phyloP scores from a whole-genome alignment of 2,888 invertebrate genomes.

The Yponomeuta plumbellus region DNA sequence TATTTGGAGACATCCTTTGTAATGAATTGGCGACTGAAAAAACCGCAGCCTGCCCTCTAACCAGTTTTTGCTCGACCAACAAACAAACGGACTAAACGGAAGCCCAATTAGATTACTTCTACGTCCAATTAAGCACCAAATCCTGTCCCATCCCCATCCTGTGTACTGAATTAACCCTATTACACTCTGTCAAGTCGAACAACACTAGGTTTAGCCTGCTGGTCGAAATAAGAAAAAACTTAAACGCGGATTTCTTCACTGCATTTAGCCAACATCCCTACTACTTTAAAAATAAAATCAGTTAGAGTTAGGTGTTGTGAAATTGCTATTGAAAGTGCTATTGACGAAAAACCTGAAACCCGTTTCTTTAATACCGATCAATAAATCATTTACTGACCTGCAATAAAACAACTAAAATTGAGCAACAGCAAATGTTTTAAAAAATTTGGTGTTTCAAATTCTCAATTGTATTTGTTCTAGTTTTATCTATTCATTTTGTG shows the following conservation, averaged over 20 bases:
- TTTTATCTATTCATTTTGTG: no score
- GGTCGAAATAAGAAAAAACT: slow-evolving; percentile 26
- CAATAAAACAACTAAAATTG: no score
- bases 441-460: no score
- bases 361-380: no score
- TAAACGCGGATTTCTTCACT: slow-evolving; percentile 42
- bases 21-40: slow-evolving; percentile 8
- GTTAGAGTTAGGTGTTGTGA: neutral
- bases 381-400: no score
- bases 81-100: neutral
- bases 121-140: neutral
- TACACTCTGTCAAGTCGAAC: neutral
- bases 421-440: no score
- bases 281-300: neutral
- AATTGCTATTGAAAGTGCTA: no score
- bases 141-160: neutral
- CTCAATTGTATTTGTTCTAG: no score
- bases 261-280: neutral
- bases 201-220: neutral
- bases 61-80: neutral
- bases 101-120: neutral
- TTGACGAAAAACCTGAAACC: no score
- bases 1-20: slow-evolving; percentile 11
- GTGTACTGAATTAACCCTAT: neutral
- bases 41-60: neutral